These are phyloP conservation scores for Cololabis saira DNA, from an alignment of 2,113 vertebrate genomes.

Conservation along the genomic window DNA sequence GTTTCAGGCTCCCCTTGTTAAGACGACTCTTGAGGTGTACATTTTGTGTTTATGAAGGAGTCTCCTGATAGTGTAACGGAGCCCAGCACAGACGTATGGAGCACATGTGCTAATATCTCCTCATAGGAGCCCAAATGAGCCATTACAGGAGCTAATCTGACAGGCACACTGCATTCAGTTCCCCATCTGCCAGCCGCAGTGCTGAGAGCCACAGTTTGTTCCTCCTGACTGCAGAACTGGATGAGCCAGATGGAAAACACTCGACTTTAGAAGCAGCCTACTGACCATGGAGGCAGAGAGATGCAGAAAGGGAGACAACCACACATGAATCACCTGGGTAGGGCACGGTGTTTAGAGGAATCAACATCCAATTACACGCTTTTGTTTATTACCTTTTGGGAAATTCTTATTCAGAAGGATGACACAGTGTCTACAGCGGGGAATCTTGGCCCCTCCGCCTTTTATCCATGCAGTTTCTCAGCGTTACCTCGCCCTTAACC, in stretches of 20 bases:
- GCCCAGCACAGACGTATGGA: slow-evolving; percentile 80
- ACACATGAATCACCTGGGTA: slow-evolving; percentile 36
- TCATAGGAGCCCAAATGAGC: slow-evolving; percentile 84
- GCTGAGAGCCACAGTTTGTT: slow-evolving; percentile 67
- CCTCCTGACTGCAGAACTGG: slow-evolving; percentile 70
- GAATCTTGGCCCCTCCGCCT: slow-evolving; percentile 6
- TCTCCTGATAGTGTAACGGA: slow-evolving; percentile 67
- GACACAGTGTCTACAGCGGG: too few relatives aligned
- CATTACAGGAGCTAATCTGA: slow-evolving; percentile 80
- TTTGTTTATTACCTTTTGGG: slow-evolving; percentile 11
- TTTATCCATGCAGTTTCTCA: slow-evolving; percentile 20
- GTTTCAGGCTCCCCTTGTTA: slow-evolving; percentile 37
- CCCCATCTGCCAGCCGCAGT: slow-evolving; percentile 76
- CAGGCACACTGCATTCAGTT: slow-evolving; percentile 76
- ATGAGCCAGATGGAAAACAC: slow-evolving; percentile 78
- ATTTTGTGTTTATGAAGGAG: slow-evolving; percentile 66
- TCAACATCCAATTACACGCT: slow-evolving; percentile 29
- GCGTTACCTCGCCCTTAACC: slow-evolving; percentile 46
- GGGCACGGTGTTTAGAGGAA: slow-evolving; percentile 19
- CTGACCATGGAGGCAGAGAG: slow-evolving; percentile 60
- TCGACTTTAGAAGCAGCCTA: slow-evolving; percentile 62
- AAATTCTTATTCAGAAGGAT: too few relatives aligned
- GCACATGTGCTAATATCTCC: slow-evolving; percentile 82
- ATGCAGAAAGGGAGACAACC: slow-evolving; percentile 21
- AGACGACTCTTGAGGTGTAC: slow-evolving; percentile 64